Base-by-base conservation (phyloP, 2,113 vertebrate genomes). In the Paramormyrops kingsleyae region DNA sequence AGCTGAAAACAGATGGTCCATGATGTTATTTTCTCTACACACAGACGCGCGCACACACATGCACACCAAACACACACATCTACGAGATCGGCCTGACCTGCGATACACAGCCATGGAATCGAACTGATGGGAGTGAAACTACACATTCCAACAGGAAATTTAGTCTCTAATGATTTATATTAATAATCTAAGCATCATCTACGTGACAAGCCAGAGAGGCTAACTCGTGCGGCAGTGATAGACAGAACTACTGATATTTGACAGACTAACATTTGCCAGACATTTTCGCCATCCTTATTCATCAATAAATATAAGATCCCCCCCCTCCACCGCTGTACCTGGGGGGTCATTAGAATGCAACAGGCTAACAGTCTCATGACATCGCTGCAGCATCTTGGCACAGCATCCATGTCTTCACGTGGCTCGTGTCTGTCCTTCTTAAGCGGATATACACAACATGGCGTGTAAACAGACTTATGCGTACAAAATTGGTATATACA, bases 1-100 rank as follows among this genome's bases (percentile, higher is more conserved):
- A 93, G 95, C 96, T 96, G 95, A 92, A 96, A 95, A 94, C 91
- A 92, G 91, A 91, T 92, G 93, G 92, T 31, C 66, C 13, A 91
- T 92, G 91, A 93, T 92, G 92, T 93, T 92, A 95, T 93, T 93
- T 92, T 90, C 88, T 93, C 92, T 94, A 92, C 83, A 92, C 92
- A 94, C 92, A 91, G 89, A 94, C 92, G 94, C 92, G 90, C 92
- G 94, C 92, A 94, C 91, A 93, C 92, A 94, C 92, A 94, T 93
- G 92, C 93, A 91, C 93, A 95, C 92, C 93, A 93, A 94, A 77
- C 62, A 77, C 46, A 83, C 62, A 89, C 31, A 83, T 70, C 83
- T 47, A 84, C 83, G 10, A 84, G 83, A 84, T 47, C 21, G 39
- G 13, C 17, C 49, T 59, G 53, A 62, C 87, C 87, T 44, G 53